Percentiles rank a stretch among this genome's conserved stretches.
These are phyloP conservation scores for Aphelenchoides bicaudatus DNA, from an alignment of 2,888 invertebrate genomes.

Conservation along the genomic window DNA sequence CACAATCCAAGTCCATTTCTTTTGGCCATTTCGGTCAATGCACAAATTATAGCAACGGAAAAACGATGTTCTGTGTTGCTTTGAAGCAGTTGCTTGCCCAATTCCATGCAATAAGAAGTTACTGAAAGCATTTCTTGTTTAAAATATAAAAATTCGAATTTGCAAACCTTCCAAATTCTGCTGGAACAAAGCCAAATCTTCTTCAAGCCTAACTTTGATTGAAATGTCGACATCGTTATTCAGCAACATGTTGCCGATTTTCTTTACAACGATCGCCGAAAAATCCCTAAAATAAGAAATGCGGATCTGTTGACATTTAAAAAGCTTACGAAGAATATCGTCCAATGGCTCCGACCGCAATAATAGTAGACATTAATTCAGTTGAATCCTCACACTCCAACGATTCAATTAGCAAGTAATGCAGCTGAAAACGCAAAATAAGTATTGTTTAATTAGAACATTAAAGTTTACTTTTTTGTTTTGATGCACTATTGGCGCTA, in stretches of 20 bases:
- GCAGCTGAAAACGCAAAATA: conserved; percentile 25
- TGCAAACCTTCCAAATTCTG: no score
- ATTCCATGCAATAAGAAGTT: conserved; percentile 24
- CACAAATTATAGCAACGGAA: conserved; percentile 25
- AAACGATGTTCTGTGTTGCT: conserved; percentile 22
- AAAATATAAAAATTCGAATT: no score
- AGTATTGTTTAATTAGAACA: not conserved
- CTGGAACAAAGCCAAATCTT: conserved; percentile 29
- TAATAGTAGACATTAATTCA: conserved; percentile 33
- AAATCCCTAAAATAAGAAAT: conserved; percentile 26
- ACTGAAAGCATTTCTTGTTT: conserved; percentile 30
- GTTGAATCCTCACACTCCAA: conserved; percentile 30
- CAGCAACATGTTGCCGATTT: conserved; percentile 33
- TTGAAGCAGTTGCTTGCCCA: conserved; percentile 23
- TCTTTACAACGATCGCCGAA: conserved; percentile 29
- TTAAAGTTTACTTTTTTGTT: conserved; percentile 32
- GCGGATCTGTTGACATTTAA: not conserved
- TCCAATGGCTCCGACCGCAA: conserved; percentile 28
- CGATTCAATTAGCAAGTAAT: conserved; percentile 34
- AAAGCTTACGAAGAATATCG: conserved; percentile 29
- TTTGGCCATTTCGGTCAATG: conserved; percentile 28
- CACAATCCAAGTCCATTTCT: conserved; percentile 21
- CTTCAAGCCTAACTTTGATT: conserved; percentile 27
- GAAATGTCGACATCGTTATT: conserved; percentile 13
- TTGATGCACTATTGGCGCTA: conserved; percentile 34